Evolutionary conservation across 2,797 vertebrate species (phyloP), one percentile per base, ranked within the genome.

Genomic region (Neopelma chrysocephalum): DNA sequence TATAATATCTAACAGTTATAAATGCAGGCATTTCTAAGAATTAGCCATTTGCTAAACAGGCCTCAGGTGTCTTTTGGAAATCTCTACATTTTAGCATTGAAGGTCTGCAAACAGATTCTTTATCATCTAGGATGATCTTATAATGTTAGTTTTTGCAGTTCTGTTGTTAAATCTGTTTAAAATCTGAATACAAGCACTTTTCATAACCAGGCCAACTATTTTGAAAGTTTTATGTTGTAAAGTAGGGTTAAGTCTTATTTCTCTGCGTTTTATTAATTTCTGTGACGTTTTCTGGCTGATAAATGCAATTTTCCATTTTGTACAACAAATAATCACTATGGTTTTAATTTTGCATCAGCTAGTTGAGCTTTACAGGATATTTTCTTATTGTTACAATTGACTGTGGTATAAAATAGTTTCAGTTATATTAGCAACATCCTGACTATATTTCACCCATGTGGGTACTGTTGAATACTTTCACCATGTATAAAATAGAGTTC

Each of bases 391-490:
- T 80, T 73, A 61, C 61, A 77, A 15, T 68, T 70, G 57, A 32
- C 22, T 92, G 13, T 65, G 90, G 48, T 77, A 77, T 69, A 66
- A 48, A 82, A 87, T 60, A 77, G 58, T 87, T 97, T 95, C 81
- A 90, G 51, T 93, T 96, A 70, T 87, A 81, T 93, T 95, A 93
- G 73, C 56, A 92, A 84, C 22, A 36, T 78, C 69, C 26, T 71
- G 51, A 91, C 38, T 76, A 68, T 95, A 93, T 89, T 93, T 82
- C 47, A 64, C 43, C 61, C 85, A 71, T 36, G 77, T 93, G 58
- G 31, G 77, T 82, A 75, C 77, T 57, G 45, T 40, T 23, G 84
- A 94, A 94, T 84, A 54, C 25, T 95, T 95, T 88, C 66, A 21
- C 45, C 69, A 12, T 75, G 29, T 25, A 60, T 62, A 88, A 82